A percentile compares a stretch with the other conserved stretches of the same genome.
These are phyloP conservation scores for Brachirus orientalis DNA, from an alignment of 2,113 vertebrate species.

Conservation along the genomic window DNA sequence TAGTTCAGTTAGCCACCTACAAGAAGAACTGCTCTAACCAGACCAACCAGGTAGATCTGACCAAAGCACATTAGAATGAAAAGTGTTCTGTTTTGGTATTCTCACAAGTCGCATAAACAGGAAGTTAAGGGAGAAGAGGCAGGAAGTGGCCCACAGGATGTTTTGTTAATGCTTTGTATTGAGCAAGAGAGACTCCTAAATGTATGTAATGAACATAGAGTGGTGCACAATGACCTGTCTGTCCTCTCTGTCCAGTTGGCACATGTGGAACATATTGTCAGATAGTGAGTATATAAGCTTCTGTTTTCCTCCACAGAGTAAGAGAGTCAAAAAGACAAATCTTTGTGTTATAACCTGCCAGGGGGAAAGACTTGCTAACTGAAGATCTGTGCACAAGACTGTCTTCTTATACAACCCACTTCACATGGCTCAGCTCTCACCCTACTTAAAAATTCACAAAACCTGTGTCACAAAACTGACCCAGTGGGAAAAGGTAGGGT, in stretches of 20 bases:
- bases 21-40: slow-evolving; percentile 66
- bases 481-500: neutral
- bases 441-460: slow-evolving; percentile 8
- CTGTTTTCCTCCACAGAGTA: slow-evolving; percentile 3
- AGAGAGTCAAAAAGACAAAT: slow-evolving; percentile 27
- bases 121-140: slow-evolving; percentile 77
- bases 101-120: slow-evolving; percentile 73
- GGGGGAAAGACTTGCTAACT: slow-evolving; percentile 22
- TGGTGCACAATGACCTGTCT: neutral
- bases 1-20: slow-evolving; percentile 34
- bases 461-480: neutral
- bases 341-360: slow-evolving; percentile 22
- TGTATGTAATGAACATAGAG: slow-evolving; percentile 3
- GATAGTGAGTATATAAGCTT: neutral
- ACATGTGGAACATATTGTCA: slow-evolving; percentile 1
- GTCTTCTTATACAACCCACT: slow-evolving; percentile 24
- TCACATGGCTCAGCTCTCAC: slow-evolving; percentile 9
- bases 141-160: slow-evolving; percentile 82
- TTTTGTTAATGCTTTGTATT: slow-evolving; percentile 71
- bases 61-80: neutral
- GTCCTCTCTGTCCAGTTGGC: neutral
- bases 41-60: slow-evolving; percentile 52
- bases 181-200: slow-evolving; percentile 44
- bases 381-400: slow-evolving; percentile 42
- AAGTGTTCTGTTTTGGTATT: slow-evolving; percentile 43